Conservation (phyloP, 2,888 invertebrate genomes). For the Heliconius ismenius region DNA sequence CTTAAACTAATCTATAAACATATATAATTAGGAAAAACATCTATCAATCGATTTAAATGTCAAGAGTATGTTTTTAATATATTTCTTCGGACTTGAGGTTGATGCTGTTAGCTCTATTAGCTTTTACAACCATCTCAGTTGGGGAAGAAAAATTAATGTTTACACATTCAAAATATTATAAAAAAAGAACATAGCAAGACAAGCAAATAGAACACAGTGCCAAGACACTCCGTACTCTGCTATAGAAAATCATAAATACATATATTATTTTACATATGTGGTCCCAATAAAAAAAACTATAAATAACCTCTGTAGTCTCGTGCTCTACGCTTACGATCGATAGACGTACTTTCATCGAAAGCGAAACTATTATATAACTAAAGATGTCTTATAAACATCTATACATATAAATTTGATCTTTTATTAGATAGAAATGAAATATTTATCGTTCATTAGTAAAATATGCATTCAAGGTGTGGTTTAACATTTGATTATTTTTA, state of each 20-base stretch:
- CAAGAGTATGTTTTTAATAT: not conserved
- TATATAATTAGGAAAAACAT: not conserved
- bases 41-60: not conserved
- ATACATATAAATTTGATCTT: not conserved
- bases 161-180: too few relatives aligned
- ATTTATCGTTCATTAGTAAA: not conserved
- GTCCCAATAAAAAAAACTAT: not conserved
- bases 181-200: too few relatives aligned
- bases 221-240: too few relatives aligned
- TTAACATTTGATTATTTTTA: not conserved
- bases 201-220: too few relatives aligned
- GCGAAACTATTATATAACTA: not conserved
- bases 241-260: too few relatives aligned
- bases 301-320: not conserved
- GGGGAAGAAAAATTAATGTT: too few relatives aligned
- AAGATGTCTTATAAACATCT: not conserved
- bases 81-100: not conserved
- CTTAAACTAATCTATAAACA: not conserved
- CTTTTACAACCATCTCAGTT: too few relatives aligned
- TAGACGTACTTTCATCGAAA: slow-evolving; percentile 13
- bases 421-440: not conserved
- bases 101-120: too few relatives aligned
- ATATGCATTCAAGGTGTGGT: not conserved
- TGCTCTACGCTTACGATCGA: not conserved
- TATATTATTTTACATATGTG: not conserved